Conservation (phyloP, 1,140 invertebrate species). For the Heliothis subflexa region DNA sequence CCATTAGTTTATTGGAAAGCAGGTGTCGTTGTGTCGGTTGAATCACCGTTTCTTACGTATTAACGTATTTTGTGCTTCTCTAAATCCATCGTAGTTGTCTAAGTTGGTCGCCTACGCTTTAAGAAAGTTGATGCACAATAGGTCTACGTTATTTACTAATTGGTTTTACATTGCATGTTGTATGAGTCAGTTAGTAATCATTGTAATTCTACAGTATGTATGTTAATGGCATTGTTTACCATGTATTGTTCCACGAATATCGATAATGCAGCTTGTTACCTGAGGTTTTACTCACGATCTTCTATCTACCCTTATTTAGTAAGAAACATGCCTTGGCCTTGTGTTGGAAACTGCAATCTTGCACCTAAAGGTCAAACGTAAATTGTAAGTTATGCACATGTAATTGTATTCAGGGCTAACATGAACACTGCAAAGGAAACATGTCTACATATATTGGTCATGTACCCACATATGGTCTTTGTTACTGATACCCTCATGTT, state of each 20-base stretch:
- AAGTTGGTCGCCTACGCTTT: slow-evolving; percentile 50
- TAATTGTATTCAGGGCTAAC: slow-evolving; percentile 73
- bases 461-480: slow-evolving; percentile 12
- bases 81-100: slow-evolving; percentile 25
- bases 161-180: slow-evolving; percentile 23
- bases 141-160: slow-evolving; percentile 44
- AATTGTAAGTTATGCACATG: slow-evolving; percentile 53
- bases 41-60: slow-evolving; percentile 67
- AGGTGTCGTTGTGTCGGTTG: slow-evolving; percentile 72
- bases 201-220: slow-evolving; percentile 14
- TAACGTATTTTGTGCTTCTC: slow-evolving; percentile 55
- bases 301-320: background rate
- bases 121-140: slow-evolving; percentile 54
- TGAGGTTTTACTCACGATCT: slow-evolving; percentile 9
- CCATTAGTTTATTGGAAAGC: slow-evolving; percentile 60
- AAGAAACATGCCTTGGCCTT: slow-evolving; percentile 61
- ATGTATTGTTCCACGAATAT: slow-evolving; percentile 30
- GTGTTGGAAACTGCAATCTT: slow-evolving; percentile 55
- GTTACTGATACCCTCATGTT: slow-evolving; percentile 28
- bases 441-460: slow-evolving; percentile 7
- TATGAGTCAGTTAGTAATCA: slow-evolving; percentile 47
- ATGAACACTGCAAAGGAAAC: slow-evolving; percentile 64
- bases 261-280: background rate
- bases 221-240: slow-evolving; percentile 43
- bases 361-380: slow-evolving; percentile 64